Conservation (phyloP, 2,797 vertebrate genomes). For the Sebastes nivosus region DNA sequence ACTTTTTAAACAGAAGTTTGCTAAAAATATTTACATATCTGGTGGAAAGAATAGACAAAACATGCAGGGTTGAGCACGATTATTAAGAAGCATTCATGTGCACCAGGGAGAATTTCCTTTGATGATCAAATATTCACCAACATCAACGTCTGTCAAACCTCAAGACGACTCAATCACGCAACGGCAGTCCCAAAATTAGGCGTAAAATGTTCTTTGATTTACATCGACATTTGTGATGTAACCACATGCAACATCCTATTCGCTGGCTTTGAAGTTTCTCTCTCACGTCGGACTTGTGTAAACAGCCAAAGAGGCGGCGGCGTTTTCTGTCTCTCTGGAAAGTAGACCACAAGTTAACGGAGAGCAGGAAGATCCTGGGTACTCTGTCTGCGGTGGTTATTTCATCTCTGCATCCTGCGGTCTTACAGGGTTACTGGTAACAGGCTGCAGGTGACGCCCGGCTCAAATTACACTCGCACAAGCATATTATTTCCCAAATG, state of each 20-base stretch:
- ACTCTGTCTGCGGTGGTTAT: conserved; percentile 37
- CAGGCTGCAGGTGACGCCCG: conserved; percentile 29
- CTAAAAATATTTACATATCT: conserved; percentile 23
- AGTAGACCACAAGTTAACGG: conserved; percentile 47
- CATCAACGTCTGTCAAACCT: not conserved
- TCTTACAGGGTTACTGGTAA: conserved; percentile 68
- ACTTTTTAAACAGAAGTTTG: not conserved
- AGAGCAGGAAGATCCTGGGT: conserved; percentile 34
- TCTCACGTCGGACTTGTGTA: not conserved
- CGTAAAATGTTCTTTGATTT: not conserved
- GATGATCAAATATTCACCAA: not conserved
- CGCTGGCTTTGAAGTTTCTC: not conserved
- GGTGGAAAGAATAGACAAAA: not conserved
- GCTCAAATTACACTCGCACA: conserved; percentile 63
- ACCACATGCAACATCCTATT: not conserved
- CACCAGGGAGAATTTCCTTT: not conserved
- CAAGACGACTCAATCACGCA: not conserved
- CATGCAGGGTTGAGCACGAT: not conserved
- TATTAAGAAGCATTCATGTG: not conserved
- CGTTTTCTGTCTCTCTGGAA: conserved; percentile 30
- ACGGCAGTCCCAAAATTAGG: not conserved
- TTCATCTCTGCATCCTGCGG: conserved; percentile 54
- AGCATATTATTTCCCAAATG: conserved; percentile 59
- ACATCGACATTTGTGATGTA: conserved; percentile 29
- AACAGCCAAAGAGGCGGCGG: not conserved